A percentile compares a stretch with the other conserved stretches of the same genome.
Conservation (phyloP, 2,888 invertebrate genomes). For the Helobdella robusta region DNA sequence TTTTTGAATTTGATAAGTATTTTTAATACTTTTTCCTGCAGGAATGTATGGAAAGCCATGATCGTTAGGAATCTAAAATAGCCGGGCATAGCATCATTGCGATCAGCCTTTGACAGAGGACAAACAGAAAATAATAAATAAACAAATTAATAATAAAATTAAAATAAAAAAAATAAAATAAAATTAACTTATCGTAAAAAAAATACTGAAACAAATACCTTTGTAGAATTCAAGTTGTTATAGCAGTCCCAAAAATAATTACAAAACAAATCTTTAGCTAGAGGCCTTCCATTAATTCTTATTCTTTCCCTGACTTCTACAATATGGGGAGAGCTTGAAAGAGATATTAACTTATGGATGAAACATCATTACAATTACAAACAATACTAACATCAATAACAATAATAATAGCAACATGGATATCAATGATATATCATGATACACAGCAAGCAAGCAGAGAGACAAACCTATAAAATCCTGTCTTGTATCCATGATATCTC, state of each 20-base stretch:
- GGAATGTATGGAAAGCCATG: slow-evolving; percentile 77
- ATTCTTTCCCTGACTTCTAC: slow-evolving; percentile 83
- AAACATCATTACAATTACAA: neutral
- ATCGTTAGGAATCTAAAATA: slow-evolving; percentile 91
- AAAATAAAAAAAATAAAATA: neutral
- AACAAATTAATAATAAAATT: neutral
- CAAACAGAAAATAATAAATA: too few species aligned
- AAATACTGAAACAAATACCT: too few species aligned
- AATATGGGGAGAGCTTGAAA: slow-evolving; percentile 79
- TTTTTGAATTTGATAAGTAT: neutral
- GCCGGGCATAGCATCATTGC: slow-evolving; percentile 64
- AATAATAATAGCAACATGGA: neutral
- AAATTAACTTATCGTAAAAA: slow-evolving; percentile 38
- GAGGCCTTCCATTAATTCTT: slow-evolving; percentile 70
- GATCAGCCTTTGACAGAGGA: slow-evolving; percentile 37
- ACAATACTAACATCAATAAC: neutral
- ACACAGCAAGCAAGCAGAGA: neutral
- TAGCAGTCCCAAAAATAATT: slow-evolving; percentile 74
- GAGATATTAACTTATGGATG: too few species aligned
- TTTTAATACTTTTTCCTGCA: slow-evolving; percentile 56
- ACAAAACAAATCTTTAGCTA: slow-evolving; percentile 66
- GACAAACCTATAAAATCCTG: slow-evolving; percentile 68
- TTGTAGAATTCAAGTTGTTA: slow-evolving; percentile 50
- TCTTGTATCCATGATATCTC: slow-evolving; percentile 69
- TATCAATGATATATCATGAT: slow-evolving; percentile 1